Percentiles rank a stretch among this genome's conserved stretches.
Conservation (phyloP, 2,888 invertebrate genomes). For the Azorinus chamasolen region DNA sequence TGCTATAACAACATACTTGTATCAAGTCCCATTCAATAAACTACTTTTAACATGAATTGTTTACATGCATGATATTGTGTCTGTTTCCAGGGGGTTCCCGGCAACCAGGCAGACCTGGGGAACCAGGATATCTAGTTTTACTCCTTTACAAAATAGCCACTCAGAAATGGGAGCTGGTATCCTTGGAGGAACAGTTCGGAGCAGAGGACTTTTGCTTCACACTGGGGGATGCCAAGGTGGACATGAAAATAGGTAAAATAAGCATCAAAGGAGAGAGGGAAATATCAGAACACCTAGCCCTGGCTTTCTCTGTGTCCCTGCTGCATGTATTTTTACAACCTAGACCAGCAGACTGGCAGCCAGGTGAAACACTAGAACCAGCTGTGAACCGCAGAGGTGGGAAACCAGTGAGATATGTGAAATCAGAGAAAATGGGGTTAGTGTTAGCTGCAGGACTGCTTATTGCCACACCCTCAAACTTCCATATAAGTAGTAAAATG, state of each 20-base stretch:
- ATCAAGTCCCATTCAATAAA: no score
- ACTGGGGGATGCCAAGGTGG: constrained; percentile 72
- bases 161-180: constrained; percentile 69
- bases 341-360: constrained; percentile 79
- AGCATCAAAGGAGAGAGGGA: constrained; percentile 71
- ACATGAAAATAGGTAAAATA: constrained; percentile 80
- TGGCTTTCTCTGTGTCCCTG: constrained; percentile 86
- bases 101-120: constrained; percentile 75
- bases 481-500: constrained; percentile 66
- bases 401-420: constrained; percentile 58
- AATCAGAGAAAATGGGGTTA: constrained; percentile 81
- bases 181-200: constrained; percentile 71
- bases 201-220: constrained; percentile 73
- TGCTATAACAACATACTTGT: no score
- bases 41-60: no score
- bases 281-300: constrained; percentile 87
- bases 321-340: constrained; percentile 87
- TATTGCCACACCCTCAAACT: constrained; percentile 83
- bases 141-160: constrained; percentile 76
- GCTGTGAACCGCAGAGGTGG: constrained; percentile 41
- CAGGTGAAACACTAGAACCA: constrained; percentile 60
- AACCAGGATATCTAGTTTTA: constrained; percentile 81
- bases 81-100: no score
- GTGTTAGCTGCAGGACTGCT: constrained; percentile 87
- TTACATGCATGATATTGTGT: no score